Evolutionary conservation across 92 coral and sea anemone genomes (phyloP), one percentile per base, ranked within the genome.

Genomic region (Porites evermanni): DNA sequence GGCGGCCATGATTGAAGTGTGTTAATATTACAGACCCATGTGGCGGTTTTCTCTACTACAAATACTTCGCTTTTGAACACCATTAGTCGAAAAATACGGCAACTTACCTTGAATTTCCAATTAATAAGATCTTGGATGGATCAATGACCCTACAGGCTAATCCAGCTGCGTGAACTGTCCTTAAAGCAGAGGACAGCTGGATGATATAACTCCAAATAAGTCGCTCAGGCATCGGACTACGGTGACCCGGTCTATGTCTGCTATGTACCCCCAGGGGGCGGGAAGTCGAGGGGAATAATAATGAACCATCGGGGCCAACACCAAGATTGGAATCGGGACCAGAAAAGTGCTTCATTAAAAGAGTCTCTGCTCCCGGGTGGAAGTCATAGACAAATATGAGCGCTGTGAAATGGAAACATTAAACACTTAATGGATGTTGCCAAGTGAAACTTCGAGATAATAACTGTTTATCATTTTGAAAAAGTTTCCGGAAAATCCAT

Each of bases 201-300:
- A 97, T 97, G 24, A 97, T 93, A 70, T 97, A 97, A 66, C 98
- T 97, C 99, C 99, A 97, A n/a, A 97, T 95, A 18, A 97, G 87
- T 71, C 98, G 89, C 88, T 97, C 99, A 2, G 99, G 98, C 99
- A 97, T 97, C 8, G 94, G 81, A 66, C 96, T 94, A 1, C 95
- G 92, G 69, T 97, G 99, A 70, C 96, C 87, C 8, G 95, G 58
- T 78, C 95, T 89, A 75, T 92, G 91, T 10, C 93, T 44, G 89
- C 82, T 86, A 1, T 90, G 77, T 4, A 85, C 60, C 7, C 93
- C 93, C 12, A 95, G 92, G 23, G 94, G 74, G 18, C 98, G 95
- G 58, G 91, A 89, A 78, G 87, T 84, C 21, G 98, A 85, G 23
- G 97, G 93, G 75, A 93, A 96, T 14, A 91, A 86, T 21, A 93